phyloP scores from a whole-genome alignment of 2,888 invertebrate species.

The Pherbina coryleti region DNA sequence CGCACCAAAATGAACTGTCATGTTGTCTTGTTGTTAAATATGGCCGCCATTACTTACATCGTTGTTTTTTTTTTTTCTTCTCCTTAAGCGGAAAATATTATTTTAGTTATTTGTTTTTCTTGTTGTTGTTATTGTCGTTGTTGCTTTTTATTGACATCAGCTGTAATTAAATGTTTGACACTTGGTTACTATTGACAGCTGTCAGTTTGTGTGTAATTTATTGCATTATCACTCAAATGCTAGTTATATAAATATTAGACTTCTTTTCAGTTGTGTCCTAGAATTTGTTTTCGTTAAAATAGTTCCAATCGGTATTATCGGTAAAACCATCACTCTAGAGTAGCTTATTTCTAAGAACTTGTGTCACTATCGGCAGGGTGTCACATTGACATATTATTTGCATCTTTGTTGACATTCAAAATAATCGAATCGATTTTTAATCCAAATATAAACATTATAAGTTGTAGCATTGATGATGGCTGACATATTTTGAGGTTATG shows the following conservation, averaged over 20 bases:
- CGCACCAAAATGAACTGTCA: conserved; percentile 10
- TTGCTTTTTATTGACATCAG: not conserved
- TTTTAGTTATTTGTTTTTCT: no score
- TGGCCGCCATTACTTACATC: not conserved
- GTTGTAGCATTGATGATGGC: no score
- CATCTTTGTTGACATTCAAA: not conserved
- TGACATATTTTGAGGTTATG: no score
- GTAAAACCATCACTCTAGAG: no score
- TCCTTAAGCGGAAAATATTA: no score
- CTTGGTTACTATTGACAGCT: conserved; percentile 1
- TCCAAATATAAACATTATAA: no score
- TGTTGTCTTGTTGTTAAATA: conserved; percentile 4
- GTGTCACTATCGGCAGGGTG: not conserved
- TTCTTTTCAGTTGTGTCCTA: no score
- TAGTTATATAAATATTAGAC: no score
- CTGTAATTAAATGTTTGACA: conserved; percentile 1
- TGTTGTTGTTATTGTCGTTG: not conserved
- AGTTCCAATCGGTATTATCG: no score
- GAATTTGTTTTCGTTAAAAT: no score
- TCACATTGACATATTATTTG: not conserved
- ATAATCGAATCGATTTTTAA: not conserved
- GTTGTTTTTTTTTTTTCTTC: no score
- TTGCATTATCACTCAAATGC: no score
- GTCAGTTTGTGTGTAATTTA: not conserved
- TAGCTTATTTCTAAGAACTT: not conserved